Evolutionary conservation across 1,140 invertebrate species (phyloP).

Genomic region (Ctenoplectra terminalis): DNA sequence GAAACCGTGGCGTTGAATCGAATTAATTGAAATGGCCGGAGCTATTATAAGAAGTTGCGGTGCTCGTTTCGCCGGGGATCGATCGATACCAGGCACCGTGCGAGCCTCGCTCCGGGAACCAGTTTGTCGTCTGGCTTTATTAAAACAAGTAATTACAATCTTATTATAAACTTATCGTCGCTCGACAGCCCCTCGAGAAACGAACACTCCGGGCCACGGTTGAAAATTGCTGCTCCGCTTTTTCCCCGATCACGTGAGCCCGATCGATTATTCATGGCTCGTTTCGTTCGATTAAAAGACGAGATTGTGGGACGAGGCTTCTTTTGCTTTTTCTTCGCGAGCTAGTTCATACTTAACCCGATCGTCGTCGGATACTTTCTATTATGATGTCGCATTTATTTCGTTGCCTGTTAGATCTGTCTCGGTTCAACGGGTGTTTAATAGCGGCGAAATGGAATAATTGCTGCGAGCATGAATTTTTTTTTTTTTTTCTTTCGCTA

Average conservation of each 20-base stretch:
- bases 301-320: not conserved
- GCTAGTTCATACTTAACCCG: not conserved
- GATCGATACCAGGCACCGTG: conserved; percentile 20
- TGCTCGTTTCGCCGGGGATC: conserved; percentile 26
- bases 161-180: conserved; percentile 54
- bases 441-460: not conserved
- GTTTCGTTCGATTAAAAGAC: conserved; percentile 39
- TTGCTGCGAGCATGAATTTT: not conserved
- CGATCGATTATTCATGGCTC: conserved; percentile 42
- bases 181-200: not conserved
- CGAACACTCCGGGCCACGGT: not conserved
- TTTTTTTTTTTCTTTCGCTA: not conserved
- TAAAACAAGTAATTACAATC: conserved; percentile 56
- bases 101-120: conserved; percentile 8
- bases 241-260: conserved; percentile 19
- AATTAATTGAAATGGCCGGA: conserved; percentile 62
- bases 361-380: not conserved
- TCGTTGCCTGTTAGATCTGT: not conserved
- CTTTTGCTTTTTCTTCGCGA: too few species aligned
- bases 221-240: conserved; percentile 23
- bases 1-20: conserved; percentile 40
- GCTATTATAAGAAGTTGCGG: conserved; percentile 53
- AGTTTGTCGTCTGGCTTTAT: conserved; percentile 59
- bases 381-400: not conserved
- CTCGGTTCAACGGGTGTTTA: not conserved